Evolutionary conservation across 2,888 invertebrate genomes (phyloP).

Genomic region (Strigamia crassipes): DNA sequence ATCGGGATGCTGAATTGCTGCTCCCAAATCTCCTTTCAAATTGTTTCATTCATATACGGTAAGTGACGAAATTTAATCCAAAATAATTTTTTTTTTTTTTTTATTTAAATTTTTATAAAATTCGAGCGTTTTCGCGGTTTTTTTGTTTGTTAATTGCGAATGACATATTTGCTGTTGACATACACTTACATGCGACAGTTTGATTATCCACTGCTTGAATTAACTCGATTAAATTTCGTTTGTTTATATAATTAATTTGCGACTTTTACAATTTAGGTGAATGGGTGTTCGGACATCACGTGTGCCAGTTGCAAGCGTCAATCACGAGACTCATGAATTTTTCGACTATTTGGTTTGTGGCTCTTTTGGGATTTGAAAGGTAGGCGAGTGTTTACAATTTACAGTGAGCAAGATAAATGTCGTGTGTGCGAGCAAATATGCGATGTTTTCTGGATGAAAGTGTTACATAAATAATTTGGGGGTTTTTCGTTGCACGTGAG

Average conservation of each 20-base stretch:
- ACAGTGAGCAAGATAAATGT: no score
- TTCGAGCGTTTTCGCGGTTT: not conserved
- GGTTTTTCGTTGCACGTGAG: no score
- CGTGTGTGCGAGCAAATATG: no score
- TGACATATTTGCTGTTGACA: not conserved
- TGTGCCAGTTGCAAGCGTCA: conserved; percentile 2
- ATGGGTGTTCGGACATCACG: not conserved
- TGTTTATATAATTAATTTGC: not conserved
- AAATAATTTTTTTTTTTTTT: not conserved
- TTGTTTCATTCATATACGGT: not conserved
- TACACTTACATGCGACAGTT: not conserved
- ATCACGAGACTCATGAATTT: conserved; percentile 23
- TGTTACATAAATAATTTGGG: no score
- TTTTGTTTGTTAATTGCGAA: not conserved
- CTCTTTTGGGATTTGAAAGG: conserved; percentile 10
- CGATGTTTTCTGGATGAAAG: no score
- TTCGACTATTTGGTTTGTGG: conserved; percentile 3
- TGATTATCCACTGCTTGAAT: not conserved
- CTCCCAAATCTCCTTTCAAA: not conserved
- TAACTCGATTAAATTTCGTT: not conserved
- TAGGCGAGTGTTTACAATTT: not conserved
- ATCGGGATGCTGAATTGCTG: not conserved
- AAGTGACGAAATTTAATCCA: not conserved
- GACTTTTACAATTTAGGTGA: not conserved
- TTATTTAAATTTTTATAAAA: no score